phyloP scores from a whole-genome alignment of 2,888 invertebrate genomes.

The Drosophila planitibia region DNA sequence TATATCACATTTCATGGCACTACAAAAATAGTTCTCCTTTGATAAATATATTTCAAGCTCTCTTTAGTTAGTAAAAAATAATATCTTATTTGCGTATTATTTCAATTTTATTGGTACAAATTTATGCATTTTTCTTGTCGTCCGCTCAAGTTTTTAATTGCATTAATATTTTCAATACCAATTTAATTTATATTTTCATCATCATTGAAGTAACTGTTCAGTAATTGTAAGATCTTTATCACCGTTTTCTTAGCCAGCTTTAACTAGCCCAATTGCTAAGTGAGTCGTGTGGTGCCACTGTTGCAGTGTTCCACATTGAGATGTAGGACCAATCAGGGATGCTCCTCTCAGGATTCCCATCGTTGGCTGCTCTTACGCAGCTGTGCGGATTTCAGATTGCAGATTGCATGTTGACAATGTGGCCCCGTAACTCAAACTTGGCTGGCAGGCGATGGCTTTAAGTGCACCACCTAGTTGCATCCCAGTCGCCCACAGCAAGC shows the following conservation, averaged over 20 bases:
- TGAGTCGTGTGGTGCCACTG: conserved; percentile 29
- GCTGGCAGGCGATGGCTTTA: conserved; percentile 39
- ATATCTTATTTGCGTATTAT: not conserved
- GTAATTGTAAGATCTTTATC: not conserved
- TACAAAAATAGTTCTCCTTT: not conserved
- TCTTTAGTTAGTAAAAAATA: not conserved
- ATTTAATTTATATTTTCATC: not conserved
- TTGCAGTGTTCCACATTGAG: conserved; percentile 50
- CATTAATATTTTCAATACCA: not conserved
- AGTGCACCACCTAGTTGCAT: conserved; percentile 34
- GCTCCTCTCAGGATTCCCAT: conserved; percentile 37
- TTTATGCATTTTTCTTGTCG: not conserved
- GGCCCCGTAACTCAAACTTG: conserved; percentile 56
- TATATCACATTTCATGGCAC: too few species aligned
- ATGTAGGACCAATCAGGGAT: conserved; percentile 44
- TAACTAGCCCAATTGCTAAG: conserved; percentile 19
- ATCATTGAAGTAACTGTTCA: not conserved
- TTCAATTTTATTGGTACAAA: not conserved
- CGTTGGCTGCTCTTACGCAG: conserved; percentile 61
- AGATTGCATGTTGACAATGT: conserved; percentile 59
- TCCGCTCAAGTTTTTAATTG: not conserved
- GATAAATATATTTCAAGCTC: not conserved
- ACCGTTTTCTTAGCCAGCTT: not conserved
- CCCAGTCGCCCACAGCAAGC: conserved; percentile 29
- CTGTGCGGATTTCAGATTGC: conserved; percentile 47